Base-by-base conservation (phyloP, 2,888 invertebrate species). In the Digitonthophagus gazella region DNA sequence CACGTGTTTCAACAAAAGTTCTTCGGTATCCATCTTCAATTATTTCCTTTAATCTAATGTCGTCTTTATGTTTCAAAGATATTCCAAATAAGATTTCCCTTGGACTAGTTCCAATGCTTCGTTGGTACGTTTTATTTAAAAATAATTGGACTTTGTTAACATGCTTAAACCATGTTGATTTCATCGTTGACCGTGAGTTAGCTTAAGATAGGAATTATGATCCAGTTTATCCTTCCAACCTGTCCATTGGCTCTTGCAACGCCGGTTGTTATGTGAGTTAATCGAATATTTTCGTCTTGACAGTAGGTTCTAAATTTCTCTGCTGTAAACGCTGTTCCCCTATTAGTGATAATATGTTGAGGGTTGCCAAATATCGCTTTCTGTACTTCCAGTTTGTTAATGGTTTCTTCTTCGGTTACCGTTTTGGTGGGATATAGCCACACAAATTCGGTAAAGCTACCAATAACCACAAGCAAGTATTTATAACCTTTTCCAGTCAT, bases 381-480 rank as follows among this genome's bases (percentile, higher is more conserved):
- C 19, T 73, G 74, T 8, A 44, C 15, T 15, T 66, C 63, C n/a
- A 74, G 56, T 22, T 67, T 70, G 5, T 15, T 8, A 3, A 73
- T 16, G 8, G 67, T 68, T 68, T 72, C 71, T 19, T 56, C 19
- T 6, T 70, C 55, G 14, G 55, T 16, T 3, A 44, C 44, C 6
- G 65, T 16, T 65, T 65, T 65, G 44, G 66, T 66, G 14, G 69
- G 66, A 20, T 73, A 73, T 6, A 74, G 15, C 72, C 72, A 74
- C 15, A 64, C 61, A 67, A 71, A 72, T 18, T 72, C 69, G n/a
- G 58, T 65, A 54, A 69, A 67, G 69, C 72, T 54, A 64, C 81
- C 80, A 2, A 79, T 69, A 0, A 80, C 72, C 0, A 71, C 76
- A 4, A 80, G 75, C 11, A 80, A 71, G 67, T 79, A 71, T 19